Evolutionary conservation across 2,888 invertebrate genomes (phyloP).

Genomic region (Plusia festucae): DNA sequence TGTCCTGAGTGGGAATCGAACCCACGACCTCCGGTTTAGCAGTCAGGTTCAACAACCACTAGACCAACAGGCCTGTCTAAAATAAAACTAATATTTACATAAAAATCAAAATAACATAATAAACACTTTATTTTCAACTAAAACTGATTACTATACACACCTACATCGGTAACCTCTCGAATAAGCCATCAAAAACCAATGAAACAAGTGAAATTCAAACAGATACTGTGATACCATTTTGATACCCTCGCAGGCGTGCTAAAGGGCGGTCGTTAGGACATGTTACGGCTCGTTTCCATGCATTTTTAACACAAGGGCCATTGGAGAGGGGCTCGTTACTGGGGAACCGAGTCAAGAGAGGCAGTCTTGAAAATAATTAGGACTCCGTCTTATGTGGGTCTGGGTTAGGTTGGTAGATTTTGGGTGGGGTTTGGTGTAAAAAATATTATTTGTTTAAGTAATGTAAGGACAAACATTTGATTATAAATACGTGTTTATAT

Average conservation of each 20-base stretch:
- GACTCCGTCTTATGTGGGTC: slow-evolving; percentile 44
- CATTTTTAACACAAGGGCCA: slow-evolving; percentile 71
- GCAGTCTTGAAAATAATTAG: slow-evolving; percentile 57
- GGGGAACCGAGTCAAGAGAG: slow-evolving; percentile 71
- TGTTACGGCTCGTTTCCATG: slow-evolving; percentile 67
- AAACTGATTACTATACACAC: slow-evolving; percentile 20
- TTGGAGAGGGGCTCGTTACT: slow-evolving; percentile 66
- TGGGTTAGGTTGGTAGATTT: background rate
- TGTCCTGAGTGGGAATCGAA: no score
- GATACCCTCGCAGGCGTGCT: slow-evolving; percentile 41
- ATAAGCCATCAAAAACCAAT: slow-evolving; percentile 46
- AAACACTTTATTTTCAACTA: background rate
- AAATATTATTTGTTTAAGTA: no score
- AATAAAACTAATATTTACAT: no score
- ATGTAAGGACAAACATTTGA: no score
- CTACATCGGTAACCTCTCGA: slow-evolving; percentile 2
- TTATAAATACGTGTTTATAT: no score
- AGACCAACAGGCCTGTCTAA: no score
- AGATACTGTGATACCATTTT: slow-evolving; percentile 25
- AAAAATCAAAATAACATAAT: background rate
- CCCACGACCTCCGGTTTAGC: no score
- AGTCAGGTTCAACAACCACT: no score
- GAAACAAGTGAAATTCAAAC: slow-evolving; percentile 23
- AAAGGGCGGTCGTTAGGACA: slow-evolving; percentile 52
- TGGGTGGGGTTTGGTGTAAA: background rate